phyloP scores from a whole-genome alignment of 1,140 invertebrate genomes.

The Globodera ellingtonae region DNA sequence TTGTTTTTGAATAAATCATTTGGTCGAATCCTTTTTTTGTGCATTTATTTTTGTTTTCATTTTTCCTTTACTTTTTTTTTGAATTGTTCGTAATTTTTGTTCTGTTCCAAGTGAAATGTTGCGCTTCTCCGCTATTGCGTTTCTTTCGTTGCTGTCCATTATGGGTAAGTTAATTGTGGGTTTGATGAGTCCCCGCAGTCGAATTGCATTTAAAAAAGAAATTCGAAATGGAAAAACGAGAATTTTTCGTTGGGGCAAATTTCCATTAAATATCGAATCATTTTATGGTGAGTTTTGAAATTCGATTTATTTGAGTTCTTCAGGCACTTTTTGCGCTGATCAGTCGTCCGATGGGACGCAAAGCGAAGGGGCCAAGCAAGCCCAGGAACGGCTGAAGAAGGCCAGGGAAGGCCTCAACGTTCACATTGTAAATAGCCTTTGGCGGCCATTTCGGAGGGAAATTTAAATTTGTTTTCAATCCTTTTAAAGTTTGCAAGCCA shows the following conservation, averaged over 20 bases:
- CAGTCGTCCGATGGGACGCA: background rate
- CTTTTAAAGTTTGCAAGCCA: conserved; percentile 38
- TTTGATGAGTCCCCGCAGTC: too few species aligned
- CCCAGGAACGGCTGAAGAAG: background rate
- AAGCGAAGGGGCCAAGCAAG: background rate
- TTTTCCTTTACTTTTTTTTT: too few species aligned
- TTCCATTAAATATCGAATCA: background rate
- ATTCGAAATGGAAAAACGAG: background rate
- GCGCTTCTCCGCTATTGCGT: background rate
- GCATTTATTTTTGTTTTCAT: too few species aligned
- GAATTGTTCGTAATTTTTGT: background rate
- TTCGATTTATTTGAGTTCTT: background rate
- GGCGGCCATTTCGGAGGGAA: too few species aligned
- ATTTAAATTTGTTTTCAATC: conserved; percentile 23
- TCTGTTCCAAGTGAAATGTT: background rate
- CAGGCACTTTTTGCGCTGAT: background rate
- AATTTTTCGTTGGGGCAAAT: background rate
- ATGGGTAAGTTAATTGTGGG: background rate
- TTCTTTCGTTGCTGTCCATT: background rate
- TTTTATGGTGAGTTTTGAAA: too few species aligned
- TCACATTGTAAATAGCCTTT: conserved; percentile 1
- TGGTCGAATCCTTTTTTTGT: background rate
- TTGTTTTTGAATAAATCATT: background rate
- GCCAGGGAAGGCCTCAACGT: conserved; percentile 23
- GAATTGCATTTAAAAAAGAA: background rate